phyloP scores from a whole-genome alignment of 2,888 invertebrate species.

The Resseliella maxima region DNA sequence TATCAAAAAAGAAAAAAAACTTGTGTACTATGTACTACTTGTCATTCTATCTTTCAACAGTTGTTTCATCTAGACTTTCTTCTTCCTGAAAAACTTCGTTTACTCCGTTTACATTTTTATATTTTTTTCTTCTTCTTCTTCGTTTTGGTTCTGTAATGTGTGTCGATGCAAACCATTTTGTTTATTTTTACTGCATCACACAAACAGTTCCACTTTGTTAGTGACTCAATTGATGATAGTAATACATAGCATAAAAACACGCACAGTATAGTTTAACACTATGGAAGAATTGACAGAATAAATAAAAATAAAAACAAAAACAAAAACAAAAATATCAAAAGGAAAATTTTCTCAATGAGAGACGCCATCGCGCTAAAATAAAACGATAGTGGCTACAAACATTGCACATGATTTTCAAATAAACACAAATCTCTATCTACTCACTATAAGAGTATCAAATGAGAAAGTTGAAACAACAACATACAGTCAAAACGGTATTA shows the following conservation, averaged over 20 bases:
- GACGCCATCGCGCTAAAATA: conserved; percentile 31
- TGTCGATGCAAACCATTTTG: not conserved
- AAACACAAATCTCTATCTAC: not conserved
- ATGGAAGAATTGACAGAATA: too few relatives aligned
- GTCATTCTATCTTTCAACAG: not conserved
- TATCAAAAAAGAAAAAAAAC: not conserved
- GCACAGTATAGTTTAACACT: too few relatives aligned
- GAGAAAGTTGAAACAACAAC: not conserved
- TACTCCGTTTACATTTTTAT: not conserved
- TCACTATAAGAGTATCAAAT: not conserved
- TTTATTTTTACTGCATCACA: not conserved
- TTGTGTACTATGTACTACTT: conserved; percentile 4
- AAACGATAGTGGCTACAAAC: conserved; percentile 6
- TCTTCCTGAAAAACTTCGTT: too few relatives aligned
- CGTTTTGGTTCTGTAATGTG: not conserved
- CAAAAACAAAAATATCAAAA: not conserved
- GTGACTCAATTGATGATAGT: too few relatives aligned
- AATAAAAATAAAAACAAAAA: not conserved
- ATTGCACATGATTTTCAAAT: not conserved
- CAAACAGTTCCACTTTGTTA: not conserved
- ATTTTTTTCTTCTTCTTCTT: not conserved
- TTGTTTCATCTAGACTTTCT: too few relatives aligned
- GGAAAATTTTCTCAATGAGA: not conserved
- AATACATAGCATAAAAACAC: not conserved
- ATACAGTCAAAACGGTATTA: not conserved